A percentile compares a stretch with the other conserved stretches of the same genome.
These are phyloP conservation scores for Metopia argyrocephala DNA, from an alignment of 2,888 invertebrate species.

Conservation along the genomic window DNA sequence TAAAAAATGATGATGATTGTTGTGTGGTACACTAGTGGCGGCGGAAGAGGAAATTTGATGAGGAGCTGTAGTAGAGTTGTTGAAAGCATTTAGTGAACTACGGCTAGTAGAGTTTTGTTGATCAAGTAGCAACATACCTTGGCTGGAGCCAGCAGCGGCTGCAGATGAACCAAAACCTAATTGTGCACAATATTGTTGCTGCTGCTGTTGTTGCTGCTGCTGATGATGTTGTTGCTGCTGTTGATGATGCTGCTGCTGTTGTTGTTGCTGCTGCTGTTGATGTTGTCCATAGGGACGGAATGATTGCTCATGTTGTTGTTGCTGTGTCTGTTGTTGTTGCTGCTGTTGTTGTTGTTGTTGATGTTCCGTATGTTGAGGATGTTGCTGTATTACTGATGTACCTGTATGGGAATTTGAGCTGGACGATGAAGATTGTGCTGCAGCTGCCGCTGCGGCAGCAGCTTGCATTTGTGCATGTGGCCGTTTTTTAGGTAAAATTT, in stretches of 20 bases:
- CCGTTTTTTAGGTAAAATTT: conserved; percentile 77
- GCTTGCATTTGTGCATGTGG: conserved; percentile 78
- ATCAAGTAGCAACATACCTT: conserved; percentile 77
- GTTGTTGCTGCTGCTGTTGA: conserved; percentile 68
- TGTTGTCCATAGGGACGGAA: conserved; percentile 75
- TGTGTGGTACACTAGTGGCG: conserved; percentile 72
- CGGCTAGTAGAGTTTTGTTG: conserved; percentile 75
- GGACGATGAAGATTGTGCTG: conserved; percentile 62
- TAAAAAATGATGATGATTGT: conserved; percentile 75
- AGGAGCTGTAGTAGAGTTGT: conserved; percentile 66
- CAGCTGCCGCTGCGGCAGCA: conserved; percentile 74
- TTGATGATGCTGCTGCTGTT: conserved; percentile 70
- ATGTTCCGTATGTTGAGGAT: conserved; percentile 62
- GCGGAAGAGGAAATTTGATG: conserved; percentile 67
- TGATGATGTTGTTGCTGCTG: conserved; percentile 59
- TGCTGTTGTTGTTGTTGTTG: conserved; percentile 65
- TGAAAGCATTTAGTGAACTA: conserved; percentile 71
- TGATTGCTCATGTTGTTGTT: conserved; percentile 67
- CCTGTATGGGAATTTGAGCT: conserved; percentile 75
- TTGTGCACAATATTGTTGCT: conserved; percentile 73
- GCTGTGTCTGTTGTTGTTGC: conserved; percentile 63
- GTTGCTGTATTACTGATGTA: conserved; percentile 74
- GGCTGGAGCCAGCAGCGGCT: conserved; percentile 69
- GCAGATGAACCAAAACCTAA: conserved; percentile 66
- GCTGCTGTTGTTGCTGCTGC: conserved; percentile 55